These are phyloP conservation scores for Melanotaenia trifasciata DNA, from an alignment of 2,797 vertebrate species.

Conservation along the genomic window DNA sequence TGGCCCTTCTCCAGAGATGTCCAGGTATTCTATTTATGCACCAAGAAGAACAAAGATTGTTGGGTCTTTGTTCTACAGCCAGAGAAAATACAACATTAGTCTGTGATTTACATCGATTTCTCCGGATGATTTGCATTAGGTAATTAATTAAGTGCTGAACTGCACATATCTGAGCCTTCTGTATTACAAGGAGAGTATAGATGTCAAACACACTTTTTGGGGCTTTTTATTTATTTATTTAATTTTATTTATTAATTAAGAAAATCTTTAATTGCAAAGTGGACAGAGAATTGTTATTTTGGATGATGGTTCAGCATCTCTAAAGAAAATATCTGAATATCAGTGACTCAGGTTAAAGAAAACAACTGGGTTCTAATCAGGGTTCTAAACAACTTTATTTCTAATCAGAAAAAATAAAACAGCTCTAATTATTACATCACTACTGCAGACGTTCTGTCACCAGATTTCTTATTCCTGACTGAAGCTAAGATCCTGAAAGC, in stretches of 20 bases:
- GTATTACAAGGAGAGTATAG: constrained; percentile 12
- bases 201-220: constrained; percentile 22
- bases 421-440: not conserved
- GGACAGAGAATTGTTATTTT: not conserved
- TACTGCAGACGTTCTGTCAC: not conserved
- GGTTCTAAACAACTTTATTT: no score
- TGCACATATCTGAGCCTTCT: constrained; percentile 23
- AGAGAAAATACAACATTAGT: constrained; percentile 44
- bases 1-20: constrained; percentile 48
- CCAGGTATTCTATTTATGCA: constrained; percentile 48
- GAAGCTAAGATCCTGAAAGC: no score
- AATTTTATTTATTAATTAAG: not conserved
- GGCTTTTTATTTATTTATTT: not conserved
- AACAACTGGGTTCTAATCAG: no score
- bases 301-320: not conserved
- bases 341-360: no score
- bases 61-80: constrained; percentile 53
- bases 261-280: not conserved
- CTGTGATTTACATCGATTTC: constrained; percentile 49
- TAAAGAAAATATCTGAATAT: not conserved
- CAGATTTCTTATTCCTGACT: not conserved
- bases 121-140: constrained; percentile 47
- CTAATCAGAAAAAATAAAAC: not conserved
- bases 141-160: constrained; percentile 57
- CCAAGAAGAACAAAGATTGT: constrained; percentile 11